A percentile compares a stretch with the other conserved stretches of the same genome.
These are phyloP conservation scores for Lamprotornis superbus DNA, from an alignment of 2,113 vertebrate genomes.

Conservation along the genomic window DNA sequence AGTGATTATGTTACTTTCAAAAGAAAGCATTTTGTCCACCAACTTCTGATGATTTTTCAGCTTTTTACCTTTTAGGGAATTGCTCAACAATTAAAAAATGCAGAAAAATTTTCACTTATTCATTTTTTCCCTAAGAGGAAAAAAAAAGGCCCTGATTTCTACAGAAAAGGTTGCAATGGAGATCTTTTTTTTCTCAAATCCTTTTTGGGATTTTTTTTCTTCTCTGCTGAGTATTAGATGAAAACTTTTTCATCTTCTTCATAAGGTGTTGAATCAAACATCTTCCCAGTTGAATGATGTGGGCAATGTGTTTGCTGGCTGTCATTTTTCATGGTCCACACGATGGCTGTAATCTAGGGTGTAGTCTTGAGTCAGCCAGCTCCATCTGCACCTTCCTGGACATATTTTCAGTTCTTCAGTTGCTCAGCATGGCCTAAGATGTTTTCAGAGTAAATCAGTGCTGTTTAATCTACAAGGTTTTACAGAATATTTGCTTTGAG, in stretches of 20 bases:
- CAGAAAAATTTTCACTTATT: neutral
- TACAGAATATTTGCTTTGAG: neutral
- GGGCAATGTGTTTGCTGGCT: neutral
- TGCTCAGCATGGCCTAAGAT: neutral
- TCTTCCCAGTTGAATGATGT: neutral
- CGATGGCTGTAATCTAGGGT: neutral
- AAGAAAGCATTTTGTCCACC: neutral
- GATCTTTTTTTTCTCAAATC: neutral
- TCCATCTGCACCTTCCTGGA: neutral
- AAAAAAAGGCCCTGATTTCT: rapidly evolving
- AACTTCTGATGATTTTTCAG: neutral
- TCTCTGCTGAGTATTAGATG: neutral
- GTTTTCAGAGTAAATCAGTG: neutral
- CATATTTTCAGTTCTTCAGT: neutral
- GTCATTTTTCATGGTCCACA: neutral
- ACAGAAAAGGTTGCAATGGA: neutral
- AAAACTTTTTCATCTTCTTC: neutral
- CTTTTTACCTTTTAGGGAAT: neutral
- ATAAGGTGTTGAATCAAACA: neutral
- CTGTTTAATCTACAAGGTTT: neutral
- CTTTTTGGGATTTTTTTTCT: neutral
- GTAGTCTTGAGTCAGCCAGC: neutral
- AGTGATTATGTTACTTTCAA: neutral
- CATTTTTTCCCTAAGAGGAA: rapidly evolving
- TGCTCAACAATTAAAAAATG: neutral